A percentile compares a stretch with the other conserved stretches of the same genome.
Evolutionary conservation across 2,113 vertebrate genomes (phyloP).

Genomic region (Crotalus tigris): DNA sequence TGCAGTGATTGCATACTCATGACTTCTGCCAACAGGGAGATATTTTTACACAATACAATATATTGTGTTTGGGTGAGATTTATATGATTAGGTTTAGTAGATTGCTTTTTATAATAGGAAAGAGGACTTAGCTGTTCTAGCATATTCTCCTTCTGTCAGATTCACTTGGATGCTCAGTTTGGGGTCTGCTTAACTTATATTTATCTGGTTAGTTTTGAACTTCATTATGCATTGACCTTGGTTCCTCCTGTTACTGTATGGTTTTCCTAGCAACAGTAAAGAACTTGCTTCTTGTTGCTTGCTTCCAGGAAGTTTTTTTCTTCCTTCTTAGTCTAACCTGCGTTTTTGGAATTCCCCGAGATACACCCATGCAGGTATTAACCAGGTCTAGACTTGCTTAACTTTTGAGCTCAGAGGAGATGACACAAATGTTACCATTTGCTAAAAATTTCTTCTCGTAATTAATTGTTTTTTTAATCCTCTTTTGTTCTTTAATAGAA

Average conservation of each 20-base stretch:
- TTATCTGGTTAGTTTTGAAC: not conserved
- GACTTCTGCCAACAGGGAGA: not conserved
- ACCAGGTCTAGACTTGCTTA: not conserved
- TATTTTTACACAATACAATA: not conserved
- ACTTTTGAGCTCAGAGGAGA: not conserved
- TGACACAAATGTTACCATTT: not conserved
- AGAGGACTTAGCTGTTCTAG: not conserved
- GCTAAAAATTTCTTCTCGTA: not conserved
- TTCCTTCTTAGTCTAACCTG: not conserved
- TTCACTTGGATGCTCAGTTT: not conserved
- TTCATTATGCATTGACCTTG: not conserved
- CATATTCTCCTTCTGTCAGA: not conserved
- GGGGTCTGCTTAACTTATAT: not conserved
- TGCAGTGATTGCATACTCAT: not conserved
- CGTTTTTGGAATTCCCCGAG: not conserved
- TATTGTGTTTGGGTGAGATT: not conserved
- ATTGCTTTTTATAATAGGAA: not conserved
- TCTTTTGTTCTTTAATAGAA: not conserved
- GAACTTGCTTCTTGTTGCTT: not conserved
- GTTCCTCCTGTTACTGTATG: not conserved
- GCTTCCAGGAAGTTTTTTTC: not conserved
- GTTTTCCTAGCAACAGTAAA: not conserved
- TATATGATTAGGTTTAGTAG: not conserved
- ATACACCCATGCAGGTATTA: not conserved
- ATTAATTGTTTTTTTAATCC: not conserved